phyloP scores from a whole-genome alignment of 1,140 invertebrate species.

The Diprion similis region DNA sequence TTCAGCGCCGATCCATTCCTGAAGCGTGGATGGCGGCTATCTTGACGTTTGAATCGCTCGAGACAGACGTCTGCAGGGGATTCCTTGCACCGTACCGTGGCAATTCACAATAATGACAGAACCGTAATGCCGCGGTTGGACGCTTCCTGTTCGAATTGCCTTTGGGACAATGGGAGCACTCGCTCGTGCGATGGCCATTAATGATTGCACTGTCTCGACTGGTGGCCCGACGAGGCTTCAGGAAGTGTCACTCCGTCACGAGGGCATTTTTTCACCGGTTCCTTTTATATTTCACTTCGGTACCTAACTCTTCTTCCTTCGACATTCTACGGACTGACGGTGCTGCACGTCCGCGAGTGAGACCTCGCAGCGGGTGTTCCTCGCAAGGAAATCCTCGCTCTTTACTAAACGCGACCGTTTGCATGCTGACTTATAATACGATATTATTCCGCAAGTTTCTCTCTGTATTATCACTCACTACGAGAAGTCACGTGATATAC shows the following conservation, averaged over 20 bases:
- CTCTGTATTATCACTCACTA: not conserved
- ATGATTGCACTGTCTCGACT: slow-evolving; percentile 24
- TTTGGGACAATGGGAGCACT: slow-evolving; percentile 29
- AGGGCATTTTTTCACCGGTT: slow-evolving; percentile 9
- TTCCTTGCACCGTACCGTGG: slow-evolving; percentile 10
- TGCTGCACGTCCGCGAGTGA: not conserved
- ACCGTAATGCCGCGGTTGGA: slow-evolving; percentile 27
- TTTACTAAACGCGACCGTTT: not conserved
- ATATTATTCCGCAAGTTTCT: not conserved
- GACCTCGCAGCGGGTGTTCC: not conserved
- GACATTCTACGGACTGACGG: not conserved
- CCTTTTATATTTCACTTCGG: slow-evolving; percentile 5
- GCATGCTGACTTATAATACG: not conserved
- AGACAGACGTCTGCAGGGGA: slow-evolving; percentile 25
- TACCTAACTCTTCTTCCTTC: not conserved
- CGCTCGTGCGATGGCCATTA: slow-evolving; percentile 37
- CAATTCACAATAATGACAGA: slow-evolving; percentile 35
- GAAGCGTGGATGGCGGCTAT: slow-evolving; percentile 29
- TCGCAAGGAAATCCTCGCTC: not conserved
- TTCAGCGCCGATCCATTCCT: slow-evolving; percentile 32
- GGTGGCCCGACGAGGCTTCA: slow-evolving; percentile 6
- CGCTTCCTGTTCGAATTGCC: not conserved
- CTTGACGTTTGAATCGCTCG: slow-evolving; percentile 43
- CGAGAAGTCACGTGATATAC: no score
- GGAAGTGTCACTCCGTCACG: slow-evolving; percentile 35